phyloP scores from a whole-genome alignment of 2,888 invertebrate species.

The Melieria picta region DNA sequence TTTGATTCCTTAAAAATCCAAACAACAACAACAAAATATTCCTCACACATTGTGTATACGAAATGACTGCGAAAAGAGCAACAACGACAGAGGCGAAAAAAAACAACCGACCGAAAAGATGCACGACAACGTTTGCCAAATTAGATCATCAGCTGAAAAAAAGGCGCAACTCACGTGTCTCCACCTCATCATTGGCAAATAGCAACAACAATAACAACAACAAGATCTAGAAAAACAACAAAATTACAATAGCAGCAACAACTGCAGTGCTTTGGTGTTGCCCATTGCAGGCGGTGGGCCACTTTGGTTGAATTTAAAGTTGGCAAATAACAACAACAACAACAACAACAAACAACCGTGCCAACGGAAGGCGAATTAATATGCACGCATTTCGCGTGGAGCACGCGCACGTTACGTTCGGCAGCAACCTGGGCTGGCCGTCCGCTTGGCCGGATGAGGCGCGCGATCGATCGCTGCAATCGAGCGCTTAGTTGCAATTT shows the following conservation, averaged over 20 bases:
- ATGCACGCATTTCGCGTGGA: conserved; percentile 56
- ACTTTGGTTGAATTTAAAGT: no score
- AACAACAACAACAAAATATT: not conserved
- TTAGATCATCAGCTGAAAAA: conserved; percentile 60
- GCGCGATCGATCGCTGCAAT: no score
- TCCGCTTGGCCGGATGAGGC: no score
- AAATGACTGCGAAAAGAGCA: not conserved
- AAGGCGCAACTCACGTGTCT: conserved; percentile 40
- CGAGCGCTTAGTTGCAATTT: no score
- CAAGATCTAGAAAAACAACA: not conserved
- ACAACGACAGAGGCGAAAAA: conserved; percentile 8
- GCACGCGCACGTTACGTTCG: not conserved
- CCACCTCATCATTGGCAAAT: conserved; percentile 21
- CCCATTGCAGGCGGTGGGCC: no score
- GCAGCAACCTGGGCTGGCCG: not conserved
- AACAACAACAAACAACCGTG: not conserved
- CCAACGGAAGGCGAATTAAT: conserved; percentile 51
- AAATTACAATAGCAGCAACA: not conserved
- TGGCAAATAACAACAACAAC: not conserved
- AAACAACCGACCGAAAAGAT: conserved; percentile 37
- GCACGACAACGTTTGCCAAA: conserved; percentile 63
- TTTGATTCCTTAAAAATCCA: not conserved
- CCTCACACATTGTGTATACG: no score
- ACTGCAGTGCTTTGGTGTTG: not conserved
- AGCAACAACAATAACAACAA: conserved; percentile 14